A percentile compares a stretch with the other conserved stretches of the same genome.
Conservation (phyloP, 2,797 vertebrate species). For the Pithecia hirsuta region DNA sequence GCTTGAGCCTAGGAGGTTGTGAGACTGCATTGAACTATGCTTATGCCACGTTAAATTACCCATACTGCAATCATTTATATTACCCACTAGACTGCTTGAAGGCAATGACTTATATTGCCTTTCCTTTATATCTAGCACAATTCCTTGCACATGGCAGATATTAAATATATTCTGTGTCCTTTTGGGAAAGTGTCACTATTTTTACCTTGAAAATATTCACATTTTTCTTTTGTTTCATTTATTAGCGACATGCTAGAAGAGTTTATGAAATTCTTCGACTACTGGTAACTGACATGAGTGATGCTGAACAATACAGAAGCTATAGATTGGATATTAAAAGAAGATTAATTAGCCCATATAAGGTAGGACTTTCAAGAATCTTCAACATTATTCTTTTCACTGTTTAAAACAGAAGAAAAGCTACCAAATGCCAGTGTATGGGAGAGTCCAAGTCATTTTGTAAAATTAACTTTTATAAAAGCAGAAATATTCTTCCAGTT, state of each 20-base stretch:
- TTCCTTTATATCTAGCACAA: conserved; percentile 12
- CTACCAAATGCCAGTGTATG: background rate
- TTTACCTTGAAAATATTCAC: conserved; percentile 53
- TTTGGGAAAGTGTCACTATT: conserved; percentile 17
- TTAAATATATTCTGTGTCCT: conserved; percentile 1
- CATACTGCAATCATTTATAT: background rate
- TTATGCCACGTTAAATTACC: background rate
- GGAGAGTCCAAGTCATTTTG: conserved; percentile 13
- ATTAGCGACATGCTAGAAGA: conserved; percentile 95
- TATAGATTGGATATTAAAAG: conserved; percentile 97
- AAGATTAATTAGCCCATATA: conserved; percentile 96
- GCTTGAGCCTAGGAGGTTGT: no score
- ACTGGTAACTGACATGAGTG: conserved; percentile 95
- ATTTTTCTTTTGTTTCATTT: conserved; percentile 73
- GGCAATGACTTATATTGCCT: conserved; percentile 40
- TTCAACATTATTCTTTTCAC: conserved; percentile 65
- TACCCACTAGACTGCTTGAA: background rate
- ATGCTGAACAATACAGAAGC: conserved; percentile 92
- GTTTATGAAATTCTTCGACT: conserved; percentile 99
- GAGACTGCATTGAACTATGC: no score
- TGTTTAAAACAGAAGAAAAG: conserved; percentile 42
- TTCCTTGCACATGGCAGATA: conserved; percentile 21
- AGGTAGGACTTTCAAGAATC: conserved; percentile 87
- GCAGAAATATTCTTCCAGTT: conserved; percentile 38
- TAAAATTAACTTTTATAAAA: conserved; percentile 25